These are phyloP conservation scores for Philypnodon macrostomus DNA, from an alignment of 2,797 vertebrate species.

Conservation along the genomic window DNA sequence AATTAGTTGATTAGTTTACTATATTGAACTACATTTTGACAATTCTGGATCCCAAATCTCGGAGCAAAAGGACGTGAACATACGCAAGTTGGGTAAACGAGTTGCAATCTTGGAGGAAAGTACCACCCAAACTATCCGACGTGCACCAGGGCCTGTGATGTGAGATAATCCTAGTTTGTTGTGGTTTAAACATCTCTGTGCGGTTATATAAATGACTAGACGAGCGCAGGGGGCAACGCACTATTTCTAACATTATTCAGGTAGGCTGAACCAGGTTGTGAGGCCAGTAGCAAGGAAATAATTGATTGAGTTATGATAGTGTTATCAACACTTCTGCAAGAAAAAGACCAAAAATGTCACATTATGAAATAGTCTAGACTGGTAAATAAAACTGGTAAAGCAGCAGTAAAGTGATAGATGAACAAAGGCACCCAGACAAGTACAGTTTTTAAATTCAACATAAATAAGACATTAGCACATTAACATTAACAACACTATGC, in stretches of 20 bases:
- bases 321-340: too few species aligned
- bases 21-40: too few species aligned
- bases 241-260: slow-evolving; percentile 5
- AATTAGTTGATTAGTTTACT: too few species aligned
- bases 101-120: too few species aligned
- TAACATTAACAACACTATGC: too few species aligned
- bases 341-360: not conserved
- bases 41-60: too few species aligned
- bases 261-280: slow-evolving; percentile 12
- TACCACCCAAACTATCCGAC: too few species aligned
- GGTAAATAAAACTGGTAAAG: slow-evolving; percentile 39
- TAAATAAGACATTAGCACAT: not conserved
- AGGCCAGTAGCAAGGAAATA: not conserved
- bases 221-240: slow-evolving; percentile 18
- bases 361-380: slow-evolving; percentile 12
- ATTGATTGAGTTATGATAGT: too few species aligned
- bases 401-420: not conserved
- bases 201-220: slow-evolving; percentile 33
- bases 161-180: not conserved
- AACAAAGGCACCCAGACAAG: too few species aligned
- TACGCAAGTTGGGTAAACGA: too few species aligned
- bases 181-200: too few species aligned
- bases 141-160: slow-evolving; percentile 27
- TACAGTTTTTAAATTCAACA: not conserved
- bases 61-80: too few species aligned